A percentile compares a stretch with the other conserved stretches of the same genome.
These are phyloP conservation scores for Acridotheres tristis DNA, from an alignment of 2,797 vertebrate species.

Conservation along the genomic window DNA sequence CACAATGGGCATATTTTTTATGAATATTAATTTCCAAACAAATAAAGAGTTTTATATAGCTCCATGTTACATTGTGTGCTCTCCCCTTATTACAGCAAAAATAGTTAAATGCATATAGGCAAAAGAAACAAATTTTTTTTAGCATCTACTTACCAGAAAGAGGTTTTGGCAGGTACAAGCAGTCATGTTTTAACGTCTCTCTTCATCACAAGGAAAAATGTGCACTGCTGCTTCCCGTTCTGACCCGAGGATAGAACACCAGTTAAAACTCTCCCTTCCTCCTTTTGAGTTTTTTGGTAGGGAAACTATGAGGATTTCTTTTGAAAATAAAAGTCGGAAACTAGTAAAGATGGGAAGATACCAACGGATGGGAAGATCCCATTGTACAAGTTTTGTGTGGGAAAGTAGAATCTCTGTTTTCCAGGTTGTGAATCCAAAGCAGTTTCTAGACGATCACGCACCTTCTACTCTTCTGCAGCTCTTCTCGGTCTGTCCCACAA, in stretches of 20 bases:
- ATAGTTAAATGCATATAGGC: neutral
- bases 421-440: neutral
- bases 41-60: neutral
- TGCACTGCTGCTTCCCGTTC: neutral
- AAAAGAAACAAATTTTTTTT: neutral
- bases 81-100: neutral
- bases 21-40: neutral
- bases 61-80: neutral
- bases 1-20: neutral
- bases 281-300: neutral
- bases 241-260: neutral
- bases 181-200: slow-evolving; percentile 46
- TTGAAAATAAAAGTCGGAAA: neutral
- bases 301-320: neutral
- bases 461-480: neutral
- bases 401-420: neutral
- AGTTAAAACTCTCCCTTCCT: neutral
- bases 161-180: neutral
- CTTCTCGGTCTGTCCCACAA: slow-evolving; percentile 9
- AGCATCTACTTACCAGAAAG: slow-evolving; percentile 43
- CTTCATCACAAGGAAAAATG: slow-evolving; percentile 48
- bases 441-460: neutral
- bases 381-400: neutral
- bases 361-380: neutral
- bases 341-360: neutral